Evolutionary conservation across 2,113 vertebrate species (phyloP), one percentile per base, ranked within the genome.

Genomic region (Trogon surrucura): DNA sequence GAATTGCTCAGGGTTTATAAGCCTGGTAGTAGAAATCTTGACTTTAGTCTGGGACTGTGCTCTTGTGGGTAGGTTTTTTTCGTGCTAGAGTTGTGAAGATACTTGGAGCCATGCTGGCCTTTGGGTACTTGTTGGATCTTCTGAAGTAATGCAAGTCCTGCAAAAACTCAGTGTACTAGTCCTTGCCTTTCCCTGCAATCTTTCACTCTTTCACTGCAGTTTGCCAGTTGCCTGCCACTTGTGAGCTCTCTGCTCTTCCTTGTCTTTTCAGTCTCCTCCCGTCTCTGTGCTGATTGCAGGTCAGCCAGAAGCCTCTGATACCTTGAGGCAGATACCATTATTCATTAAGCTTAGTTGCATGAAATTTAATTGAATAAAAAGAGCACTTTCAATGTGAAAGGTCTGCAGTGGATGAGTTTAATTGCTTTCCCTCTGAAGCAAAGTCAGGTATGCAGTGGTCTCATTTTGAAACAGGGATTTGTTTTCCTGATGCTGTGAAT

Each of bases 321-420:
- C 85, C 61, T 92, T 22, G 34, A 84, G 72, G 83, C 93, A 95
- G 92, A 91, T 84, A 91, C 9, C 56, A 38, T 86, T 56, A 69
- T 41, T 0, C 20, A 81, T 93, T 93, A 96, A 93, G 53, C 69
- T 88, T 53, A 86, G 67, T 74, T 93, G 88, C 25, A 83, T 45
- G 70, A 86, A 93, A 93, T 53, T 36, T 92, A 94, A 94, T 94
- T 94, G 32, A 92, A 94, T 96, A 50, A 95, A 90, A 95, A 81
- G 65, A 93, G 26, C 13, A 51, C 93, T 85, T 94, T 61, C 38
- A 41, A 9, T 26, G 12, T 75, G 80, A 48, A 94, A 86, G 41
- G 41, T 6, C 93, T 96, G 77, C 57, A 61, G 23, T 92, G 48
- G 6, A 19, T 75, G 65, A 74, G 27, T 81, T 85, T 84, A 93